Evolutionary conservation across 2,888 invertebrate genomes (phyloP).

Genomic region (Gastracanthus pulcherrimus): DNA sequence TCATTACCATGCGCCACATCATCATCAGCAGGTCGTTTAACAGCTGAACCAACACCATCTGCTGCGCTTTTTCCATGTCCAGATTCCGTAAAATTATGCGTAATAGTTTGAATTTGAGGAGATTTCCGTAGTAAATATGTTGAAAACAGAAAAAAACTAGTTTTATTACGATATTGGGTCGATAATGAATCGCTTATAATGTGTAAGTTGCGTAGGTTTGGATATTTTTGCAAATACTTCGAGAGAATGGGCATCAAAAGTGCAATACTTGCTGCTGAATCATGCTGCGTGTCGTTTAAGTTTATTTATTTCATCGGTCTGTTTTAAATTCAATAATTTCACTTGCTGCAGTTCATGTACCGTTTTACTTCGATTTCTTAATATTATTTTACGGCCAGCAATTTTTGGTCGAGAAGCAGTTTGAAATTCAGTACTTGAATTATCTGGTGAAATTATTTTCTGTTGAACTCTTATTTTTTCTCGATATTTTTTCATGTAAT

Average conservation of each 20-base stretch:
- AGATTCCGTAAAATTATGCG: conserved; percentile 1
- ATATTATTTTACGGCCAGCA: neutral
- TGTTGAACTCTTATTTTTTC: too few relatives aligned
- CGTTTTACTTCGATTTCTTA: too few relatives aligned
- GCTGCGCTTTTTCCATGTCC: conserved; percentile 51
- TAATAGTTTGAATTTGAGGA: neutral
- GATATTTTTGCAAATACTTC: neutral
- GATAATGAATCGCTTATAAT: neutral
- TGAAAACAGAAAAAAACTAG: neutral
- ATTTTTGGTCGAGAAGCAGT: neutral
- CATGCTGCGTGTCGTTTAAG: too few relatives aligned
- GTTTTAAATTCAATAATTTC: too few relatives aligned
- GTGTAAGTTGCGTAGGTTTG: neutral
- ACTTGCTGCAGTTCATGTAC: too few relatives aligned
- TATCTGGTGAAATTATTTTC: too few relatives aligned
- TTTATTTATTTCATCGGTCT: too few relatives aligned
- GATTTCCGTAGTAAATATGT: neutral
- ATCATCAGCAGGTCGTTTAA: conserved; percentile 47
- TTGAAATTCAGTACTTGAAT: too few relatives aligned
- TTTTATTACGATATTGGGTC: conserved; percentile 2
- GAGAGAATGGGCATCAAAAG: conserved; percentile 8
- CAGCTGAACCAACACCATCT: conserved; percentile 35
- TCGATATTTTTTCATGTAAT: too few relatives aligned
- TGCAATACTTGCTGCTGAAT: conserved; percentile 32
- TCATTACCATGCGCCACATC: conserved; percentile 44